A percentile compares a stretch with the other conserved stretches of the same genome.
phyloP scores from a whole-genome alignment of 2,113 vertebrate genomes.

The Xenus cinereus region DNA sequence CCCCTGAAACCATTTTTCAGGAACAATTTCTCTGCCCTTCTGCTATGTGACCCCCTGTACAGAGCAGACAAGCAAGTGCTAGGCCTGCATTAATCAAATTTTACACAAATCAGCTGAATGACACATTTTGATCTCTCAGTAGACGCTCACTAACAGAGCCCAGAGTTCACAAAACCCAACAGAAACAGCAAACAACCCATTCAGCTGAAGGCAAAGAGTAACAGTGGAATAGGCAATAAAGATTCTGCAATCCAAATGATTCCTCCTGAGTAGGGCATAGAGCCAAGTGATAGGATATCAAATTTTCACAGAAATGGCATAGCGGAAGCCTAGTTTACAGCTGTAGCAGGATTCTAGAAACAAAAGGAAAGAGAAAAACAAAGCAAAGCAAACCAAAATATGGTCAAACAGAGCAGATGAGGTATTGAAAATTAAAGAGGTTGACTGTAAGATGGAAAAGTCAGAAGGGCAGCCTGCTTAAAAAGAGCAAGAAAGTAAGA shows the following conservation, averaged over 20 bases:
- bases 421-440: neutral
- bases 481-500: neutral
- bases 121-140: neutral
- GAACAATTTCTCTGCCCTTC: neutral
- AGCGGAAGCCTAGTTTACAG: neutral
- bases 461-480: neutral
- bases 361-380: neutral
- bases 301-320: neutral
- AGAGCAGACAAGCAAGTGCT: neutral
- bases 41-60: neutral
- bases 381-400: neutral
- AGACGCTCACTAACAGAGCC: neutral
- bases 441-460: neutral
- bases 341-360: constrained; percentile 16
- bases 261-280: neutral
- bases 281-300: constrained; percentile 33
- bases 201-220: neutral
- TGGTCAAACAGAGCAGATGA: neutral
- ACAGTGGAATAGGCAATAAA: neutral
- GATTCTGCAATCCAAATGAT: neutral
- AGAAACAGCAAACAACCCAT: neutral
- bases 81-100: neutral
- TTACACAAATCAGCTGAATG: neutral
- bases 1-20: neutral
- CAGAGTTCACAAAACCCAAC: neutral